Evolutionary conservation across 2,888 invertebrate species (phyloP), one percentile per base, ranked within the genome.

Genomic region (Seira ritae): DNA sequence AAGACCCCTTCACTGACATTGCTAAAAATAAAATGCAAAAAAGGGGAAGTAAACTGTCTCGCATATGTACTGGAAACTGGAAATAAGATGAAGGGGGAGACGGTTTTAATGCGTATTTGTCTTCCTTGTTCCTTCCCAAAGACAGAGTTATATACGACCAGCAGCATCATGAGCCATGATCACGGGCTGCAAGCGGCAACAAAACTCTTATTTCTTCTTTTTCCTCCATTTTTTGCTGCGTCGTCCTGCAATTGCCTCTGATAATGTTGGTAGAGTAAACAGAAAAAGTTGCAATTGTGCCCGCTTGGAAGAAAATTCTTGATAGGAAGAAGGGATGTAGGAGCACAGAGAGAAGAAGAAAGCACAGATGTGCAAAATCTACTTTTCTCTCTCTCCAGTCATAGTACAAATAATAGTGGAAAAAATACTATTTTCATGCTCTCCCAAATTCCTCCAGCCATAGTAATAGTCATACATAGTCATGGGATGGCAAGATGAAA

Each of bases 311-410:
- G 17, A 15, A 12, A 50, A 50, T 50, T 50, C 15, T 15, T 50
- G 23, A 67, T 67, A 67, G 31, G 3, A 67, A n/a, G 3, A 67
- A 50, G 15, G 17, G 15, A 50, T 50, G 50, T 12, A n/a, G 50
- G 50, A 50, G 50, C 1, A n/a, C n/a, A 67, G 12, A 67, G 3
- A 67, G 1, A 24, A 31, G n/a, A 17, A 46, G 23, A 46, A 23
- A 17, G 76, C 37, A 46, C 72, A 73, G 62, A 73, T 72, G 71
- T 80, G 37, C 65, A 78, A 78, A 46, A 69, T 79, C 17, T 71
- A 66, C 50, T 66, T 20, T 31, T 23, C 31, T 24, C 68, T 68
- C n/a, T n/a, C n/a, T n/a, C n/a, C n/a, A n/a, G n/a, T 31, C 31
- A 23, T n/a, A 22, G 24, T 1, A 23, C 31, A 23, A 23, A 68